Evolutionary conservation across 2,888 invertebrate species (phyloP).

Genomic region (Diplolepis rosae): DNA sequence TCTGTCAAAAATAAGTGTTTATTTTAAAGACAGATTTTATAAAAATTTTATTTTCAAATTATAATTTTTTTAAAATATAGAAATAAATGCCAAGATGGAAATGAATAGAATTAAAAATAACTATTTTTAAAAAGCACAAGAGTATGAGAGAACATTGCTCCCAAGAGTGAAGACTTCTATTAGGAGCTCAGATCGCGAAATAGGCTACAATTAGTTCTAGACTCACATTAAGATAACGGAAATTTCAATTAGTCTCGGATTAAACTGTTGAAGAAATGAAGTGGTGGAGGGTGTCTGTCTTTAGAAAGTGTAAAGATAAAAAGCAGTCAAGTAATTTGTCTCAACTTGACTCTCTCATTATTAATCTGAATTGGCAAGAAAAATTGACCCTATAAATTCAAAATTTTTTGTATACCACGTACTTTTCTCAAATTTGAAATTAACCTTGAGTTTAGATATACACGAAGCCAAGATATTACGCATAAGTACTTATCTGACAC

Average conservation of each 20-base stretch:
- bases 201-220: conserved; percentile 23
- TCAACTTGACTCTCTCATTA: not conserved
- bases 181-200: conserved; percentile 24
- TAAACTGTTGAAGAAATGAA: conserved; percentile 17
- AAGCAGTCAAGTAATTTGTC: not conserved
- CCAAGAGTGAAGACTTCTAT: conserved; percentile 16
- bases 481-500: conserved; percentile 1
- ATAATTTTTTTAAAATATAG: too few relatives aligned
- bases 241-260: conserved; percentile 28
- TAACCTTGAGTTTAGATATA: not conserved
- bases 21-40: too few relatives aligned
- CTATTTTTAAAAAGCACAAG: not conserved
- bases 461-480: not conserved
- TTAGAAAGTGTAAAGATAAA: not conserved
- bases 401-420: too few relatives aligned
- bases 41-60: not conserved
- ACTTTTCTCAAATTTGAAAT: not conserved
- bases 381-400: not conserved
- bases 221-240: conserved; percentile 26
- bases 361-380: not conserved
- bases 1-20: too few relatives aligned
- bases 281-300: not conserved
- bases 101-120: too few relatives aligned
- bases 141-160: conserved; percentile 13
- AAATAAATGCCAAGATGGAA: too few relatives aligned